A percentile compares a stretch with the other conserved stretches of the same genome.
Evolutionary conservation across 2,888 invertebrate species (phyloP).

Genomic region (Cenopis cana): DNA sequence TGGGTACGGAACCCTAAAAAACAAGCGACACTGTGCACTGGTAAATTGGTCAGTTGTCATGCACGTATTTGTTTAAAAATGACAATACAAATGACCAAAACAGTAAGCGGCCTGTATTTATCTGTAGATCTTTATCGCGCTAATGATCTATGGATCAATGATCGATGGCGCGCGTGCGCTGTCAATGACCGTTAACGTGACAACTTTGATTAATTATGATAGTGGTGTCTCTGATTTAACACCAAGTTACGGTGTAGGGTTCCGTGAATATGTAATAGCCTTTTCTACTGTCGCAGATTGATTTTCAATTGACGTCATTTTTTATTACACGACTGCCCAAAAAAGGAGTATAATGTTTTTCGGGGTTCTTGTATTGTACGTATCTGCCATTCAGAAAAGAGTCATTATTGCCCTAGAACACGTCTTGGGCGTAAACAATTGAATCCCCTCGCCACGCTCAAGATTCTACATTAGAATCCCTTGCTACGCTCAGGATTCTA

Average conservation of each 20-base stretch:
- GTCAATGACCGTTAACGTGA: conserved; percentile 46
- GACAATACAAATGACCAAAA: conserved; percentile 27
- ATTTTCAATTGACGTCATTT: neutral
- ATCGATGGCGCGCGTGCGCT: conserved; percentile 43
- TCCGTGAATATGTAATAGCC: neutral
- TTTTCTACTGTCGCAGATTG: neutral
- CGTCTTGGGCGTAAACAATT: no score
- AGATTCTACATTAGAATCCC: no score
- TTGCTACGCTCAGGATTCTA: no score
- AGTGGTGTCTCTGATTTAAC: conserved; percentile 38
- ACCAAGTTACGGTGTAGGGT: conserved; percentile 21
- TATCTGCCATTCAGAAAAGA: no score
- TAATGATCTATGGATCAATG: conserved; percentile 46
- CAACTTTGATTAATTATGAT: conserved; percentile 45
- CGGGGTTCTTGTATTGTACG: no score
- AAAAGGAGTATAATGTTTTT: no score
- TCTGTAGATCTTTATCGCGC: conserved; percentile 39
- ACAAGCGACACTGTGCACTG: no score
- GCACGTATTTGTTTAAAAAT: conserved; percentile 1
- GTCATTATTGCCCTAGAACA: no score
- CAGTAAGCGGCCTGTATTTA: conserved; percentile 26
- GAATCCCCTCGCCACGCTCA: no score
- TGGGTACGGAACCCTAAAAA: no score
- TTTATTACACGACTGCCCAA: no score
- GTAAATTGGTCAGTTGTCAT: no score